phyloP scores from a whole-genome alignment of 1,140 invertebrate species.

The Lutraria rhynchaena region DNA sequence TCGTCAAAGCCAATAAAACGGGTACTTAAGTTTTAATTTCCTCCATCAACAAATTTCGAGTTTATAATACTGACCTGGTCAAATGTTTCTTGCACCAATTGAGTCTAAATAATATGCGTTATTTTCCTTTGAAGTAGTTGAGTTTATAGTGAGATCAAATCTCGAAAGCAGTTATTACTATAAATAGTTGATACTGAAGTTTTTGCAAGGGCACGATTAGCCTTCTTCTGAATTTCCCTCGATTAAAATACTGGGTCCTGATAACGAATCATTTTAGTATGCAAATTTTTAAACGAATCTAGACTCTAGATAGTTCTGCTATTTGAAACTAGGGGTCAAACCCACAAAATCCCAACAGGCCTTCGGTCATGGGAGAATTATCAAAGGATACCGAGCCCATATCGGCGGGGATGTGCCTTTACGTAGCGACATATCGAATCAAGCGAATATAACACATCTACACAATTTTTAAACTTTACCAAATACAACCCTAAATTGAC shows the following conservation, averaged over 20 bases:
- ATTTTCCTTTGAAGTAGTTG: constrained; percentile 45
- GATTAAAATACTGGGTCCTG: constrained; percentile 14
- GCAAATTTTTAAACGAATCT: constrained; percentile 14
- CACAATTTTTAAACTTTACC: too few relatives aligned
- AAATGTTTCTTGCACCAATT: constrained; percentile 30
- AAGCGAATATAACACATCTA: too few relatives aligned
- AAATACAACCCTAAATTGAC: too few relatives aligned
- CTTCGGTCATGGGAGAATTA: too few relatives aligned
- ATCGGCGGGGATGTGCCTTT: too few relatives aligned
- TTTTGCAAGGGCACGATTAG: constrained; percentile 51
- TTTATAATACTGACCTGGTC: constrained; percentile 45
- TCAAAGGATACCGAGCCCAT: too few relatives aligned
- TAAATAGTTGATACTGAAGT: constrained; percentile 50
- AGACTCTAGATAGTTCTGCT: too few relatives aligned
- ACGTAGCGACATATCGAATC: too few relatives aligned
- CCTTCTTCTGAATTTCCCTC: constrained; percentile 7
- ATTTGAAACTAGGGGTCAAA: too few relatives aligned
- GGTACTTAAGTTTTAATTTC: constrained; percentile 18
- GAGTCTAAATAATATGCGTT: constrained; percentile 30
- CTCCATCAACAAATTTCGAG: constrained; percentile 18
- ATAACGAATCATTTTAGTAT: constrained; percentile 34
- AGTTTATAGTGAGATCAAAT: constrained; percentile 19
- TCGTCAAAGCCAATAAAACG: constrained; percentile 18
- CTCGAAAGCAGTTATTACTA: constrained; percentile 37
- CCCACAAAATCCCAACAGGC: too few relatives aligned